Base-by-base conservation (phyloP, 2,888 invertebrate genomes). In the Actias luna region DNA sequence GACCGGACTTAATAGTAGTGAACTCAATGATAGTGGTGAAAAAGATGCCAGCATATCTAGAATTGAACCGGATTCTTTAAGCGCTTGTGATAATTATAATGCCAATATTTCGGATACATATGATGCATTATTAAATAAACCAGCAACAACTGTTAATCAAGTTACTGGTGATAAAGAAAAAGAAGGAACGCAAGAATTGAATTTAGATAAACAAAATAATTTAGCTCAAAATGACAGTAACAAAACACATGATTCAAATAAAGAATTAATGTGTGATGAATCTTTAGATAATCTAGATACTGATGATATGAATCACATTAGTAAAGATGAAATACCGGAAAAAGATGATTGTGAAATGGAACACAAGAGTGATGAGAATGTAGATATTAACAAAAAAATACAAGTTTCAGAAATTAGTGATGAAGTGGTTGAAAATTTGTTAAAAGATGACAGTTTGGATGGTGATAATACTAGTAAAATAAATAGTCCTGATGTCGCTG, bases 11-110 rank as follows among this genome's bases (percentile, higher is more conserved):
- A 84, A 78, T n/a, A 88, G 82, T 66, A 92, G 93, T 69, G 93
- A 93, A 67, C 91, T 85, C 64, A 93, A 93, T 67, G 92, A 93
- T 64, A 90, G 93, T 69, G 77, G 80, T 18, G 92, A 90, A 69
- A 87, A 65, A 66, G 74, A 73, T 61, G 66, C 64, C 5, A 55
- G 16, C 5, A n/a, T 55, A 55, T 55, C 55, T 25, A 50, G 46
- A 50, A 25, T 50, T 50, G 46, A 50, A 50, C 4, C 18, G 2
- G 14, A 22, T 36, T 5, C 18, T n/a, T 29, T 27, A 14, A 29
- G 27, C 42, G 33, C 39, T 58, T 16, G 31, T 42, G 46, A 50
- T 50, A 22, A 25, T n/a, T 5, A 5, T 4, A 10, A 50, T 12
- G 12, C 10, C 1, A 22, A 22, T 3, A 12, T 25, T 25, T 4